Conservation (phyloP, 2,888 invertebrate genomes). For the Electrophaes corylata region DNA sequence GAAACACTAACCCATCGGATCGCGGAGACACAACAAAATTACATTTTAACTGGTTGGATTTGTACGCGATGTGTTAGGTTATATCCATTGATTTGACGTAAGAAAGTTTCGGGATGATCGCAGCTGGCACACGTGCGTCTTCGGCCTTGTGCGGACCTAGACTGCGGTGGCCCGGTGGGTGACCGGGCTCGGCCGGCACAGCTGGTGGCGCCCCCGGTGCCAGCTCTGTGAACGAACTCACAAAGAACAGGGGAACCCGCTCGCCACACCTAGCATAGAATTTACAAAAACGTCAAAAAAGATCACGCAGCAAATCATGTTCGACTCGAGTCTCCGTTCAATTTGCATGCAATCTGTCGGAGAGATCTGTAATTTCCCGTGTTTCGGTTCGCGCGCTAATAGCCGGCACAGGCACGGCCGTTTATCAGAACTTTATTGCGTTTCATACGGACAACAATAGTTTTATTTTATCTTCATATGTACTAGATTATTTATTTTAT, state of each 20-base stretch:
- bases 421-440: conserved; percentile 31
- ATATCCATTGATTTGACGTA: conserved; percentile 84
- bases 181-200: conserved; percentile 49
- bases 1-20: conserved; percentile 57
- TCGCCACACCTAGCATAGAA: conserved; percentile 53
- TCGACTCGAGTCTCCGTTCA: conserved; percentile 41
- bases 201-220: conserved; percentile 60
- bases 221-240: conserved; percentile 36
- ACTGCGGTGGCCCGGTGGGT: conserved; percentile 54
- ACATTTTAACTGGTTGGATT: conserved; percentile 63
- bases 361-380: conserved; percentile 33
- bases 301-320: conserved; percentile 43
- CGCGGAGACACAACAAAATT: conserved; percentile 57
- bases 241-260: conserved; percentile 48
- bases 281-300: conserved; percentile 37
- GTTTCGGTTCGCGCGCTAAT: conserved; percentile 30
- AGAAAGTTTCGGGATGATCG: conserved; percentile 71
- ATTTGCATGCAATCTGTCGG: conserved; percentile 20
- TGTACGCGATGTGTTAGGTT: conserved; percentile 73
- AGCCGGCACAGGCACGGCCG: conserved; percentile 8
- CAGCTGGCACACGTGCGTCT: conserved; percentile 50
- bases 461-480: conserved; percentile 21
- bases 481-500: neutral
- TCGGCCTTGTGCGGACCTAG: conserved; percentile 51
- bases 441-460: conserved; percentile 33